Conservation (phyloP, 2,797 vertebrate species). For the Spondyliosoma cantharus region DNA sequence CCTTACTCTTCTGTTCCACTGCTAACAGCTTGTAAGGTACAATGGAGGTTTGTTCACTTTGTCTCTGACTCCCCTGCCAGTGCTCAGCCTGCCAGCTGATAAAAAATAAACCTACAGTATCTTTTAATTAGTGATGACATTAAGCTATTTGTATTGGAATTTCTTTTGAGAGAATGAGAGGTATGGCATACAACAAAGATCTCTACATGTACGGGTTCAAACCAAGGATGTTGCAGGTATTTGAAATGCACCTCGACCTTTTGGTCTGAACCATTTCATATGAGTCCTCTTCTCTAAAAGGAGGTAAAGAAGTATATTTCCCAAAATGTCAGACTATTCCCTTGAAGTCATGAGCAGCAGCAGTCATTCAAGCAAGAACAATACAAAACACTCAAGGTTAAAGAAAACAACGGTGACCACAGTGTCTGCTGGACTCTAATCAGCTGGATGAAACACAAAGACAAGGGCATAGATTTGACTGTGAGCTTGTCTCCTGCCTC, state of each 20-base stretch:
- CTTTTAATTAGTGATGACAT: background rate
- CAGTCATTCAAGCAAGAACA: slow-evolving; percentile 50
- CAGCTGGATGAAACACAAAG: slow-evolving; percentile 63
- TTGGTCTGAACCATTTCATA: background rate
- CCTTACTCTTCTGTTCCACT: background rate
- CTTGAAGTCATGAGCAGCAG: slow-evolving; percentile 56
- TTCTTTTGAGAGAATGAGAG: background rate
- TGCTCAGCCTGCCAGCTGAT: background rate
- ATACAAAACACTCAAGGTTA: slow-evolving; percentile 62
- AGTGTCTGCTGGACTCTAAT: slow-evolving; percentile 50
- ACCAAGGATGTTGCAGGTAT: background rate
- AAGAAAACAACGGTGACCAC: slow-evolving; percentile 36
- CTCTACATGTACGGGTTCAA: background rate
- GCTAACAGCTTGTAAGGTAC: background rate
- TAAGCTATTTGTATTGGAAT: too few species aligned
- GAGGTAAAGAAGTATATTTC: background rate
- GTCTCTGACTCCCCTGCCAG: background rate
- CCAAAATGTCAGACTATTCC: slow-evolving; percentile 32
- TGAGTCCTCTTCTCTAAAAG: background rate
- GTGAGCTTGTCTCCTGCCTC: slow-evolving; percentile 62
- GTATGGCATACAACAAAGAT: background rate
- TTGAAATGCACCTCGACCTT: background rate
- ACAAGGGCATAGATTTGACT: slow-evolving; percentile 37
- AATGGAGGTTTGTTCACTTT: background rate
- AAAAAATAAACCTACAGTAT: background rate